phyloP scores from a whole-genome alignment of 2,797 vertebrate genomes.

The Dallia pectoralis region DNA sequence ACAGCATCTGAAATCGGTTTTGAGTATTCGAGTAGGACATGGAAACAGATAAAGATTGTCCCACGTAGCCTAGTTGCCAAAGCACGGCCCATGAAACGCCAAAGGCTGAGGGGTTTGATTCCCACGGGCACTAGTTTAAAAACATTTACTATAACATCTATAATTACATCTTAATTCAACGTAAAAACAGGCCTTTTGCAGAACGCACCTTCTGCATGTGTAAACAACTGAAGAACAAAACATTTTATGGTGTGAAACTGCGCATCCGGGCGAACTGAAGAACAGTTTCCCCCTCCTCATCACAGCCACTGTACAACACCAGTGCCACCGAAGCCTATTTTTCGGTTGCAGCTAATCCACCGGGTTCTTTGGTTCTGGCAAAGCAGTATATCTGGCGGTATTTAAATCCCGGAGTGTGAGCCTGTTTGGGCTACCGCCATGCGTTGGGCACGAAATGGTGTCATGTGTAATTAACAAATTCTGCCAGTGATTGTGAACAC shows the following conservation, averaged over 20 bases:
- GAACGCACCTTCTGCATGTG: constrained; percentile 55
- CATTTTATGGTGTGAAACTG: constrained; percentile 45
- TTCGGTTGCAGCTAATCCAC: constrained; percentile 56
- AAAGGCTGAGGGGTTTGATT: too few relatives aligned
- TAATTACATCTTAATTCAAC: constrained; percentile 37
- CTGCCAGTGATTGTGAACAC: constrained; percentile 66
- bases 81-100: too few relatives aligned
- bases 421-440: constrained; percentile 39
- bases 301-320: constrained; percentile 25
- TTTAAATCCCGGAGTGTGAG: constrained; percentile 47
- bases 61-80: too few relatives aligned
- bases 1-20: constrained; percentile 41
- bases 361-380: constrained; percentile 26
- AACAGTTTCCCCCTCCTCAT: not conserved
- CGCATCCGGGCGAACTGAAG: not conserved
- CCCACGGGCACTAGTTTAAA: too few relatives aligned
- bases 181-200: constrained; percentile 57
- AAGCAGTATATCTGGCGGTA: constrained; percentile 49
- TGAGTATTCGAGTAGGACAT: constrained; percentile 49
- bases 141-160: constrained; percentile 25
- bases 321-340: constrained; percentile 59
- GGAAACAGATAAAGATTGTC: too few relatives aligned
- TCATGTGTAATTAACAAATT: constrained; percentile 75
- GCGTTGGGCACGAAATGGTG: constrained; percentile 62
- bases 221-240: constrained; percentile 56